Evolutionary conservation across 2,888 invertebrate genomes (phyloP), one percentile per base, ranked within the genome.

Genomic region (Drosophila prolongata): DNA sequence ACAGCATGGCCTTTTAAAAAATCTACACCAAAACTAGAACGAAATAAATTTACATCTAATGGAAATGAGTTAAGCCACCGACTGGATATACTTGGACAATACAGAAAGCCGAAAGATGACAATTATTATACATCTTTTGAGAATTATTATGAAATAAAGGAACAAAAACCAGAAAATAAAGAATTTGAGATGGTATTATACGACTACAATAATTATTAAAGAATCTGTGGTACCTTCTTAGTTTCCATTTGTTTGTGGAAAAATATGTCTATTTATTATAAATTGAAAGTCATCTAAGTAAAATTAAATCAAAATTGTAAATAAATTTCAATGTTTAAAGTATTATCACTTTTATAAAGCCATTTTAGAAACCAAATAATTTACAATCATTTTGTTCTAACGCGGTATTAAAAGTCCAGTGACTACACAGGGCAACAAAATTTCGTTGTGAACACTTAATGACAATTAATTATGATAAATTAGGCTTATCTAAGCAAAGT

Each of bases 171-270:
- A 16, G 27, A 38, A 34, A n/a, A 6, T 46, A 13, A 46, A 14
- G 13, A 38, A 19, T 19, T 66, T 11, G 34, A 65, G 3, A 4
- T 34, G 8, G 13, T 34, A 34, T 46, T 27, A 5, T 47, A 54
- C 14, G 46, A 66, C 5, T 67, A 46, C 34, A 38, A 38, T 3
- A 53, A 34, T 6, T 46, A 53, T 53, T 65, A 24, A 38, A 19
- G 3, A 38, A 24, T 13, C 14, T 11, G 6, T 37, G 10, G 30
- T 37, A 50, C 37, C 19, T 14, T 5, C 5, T 37, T 27, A 11
- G 19, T 6, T 14, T 19, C 3, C 14, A 11, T 10, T 2, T 30
- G 30, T 10, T 47, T 47, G 8, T 44, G 24, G 1, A n/a, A 30
- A 19, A 27, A 3, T 27, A 14, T 9, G 14, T 44, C 16, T 52